Evolutionary conservation across 2,888 invertebrate species (phyloP).

Genomic region (Rotaria macrura): DNA sequence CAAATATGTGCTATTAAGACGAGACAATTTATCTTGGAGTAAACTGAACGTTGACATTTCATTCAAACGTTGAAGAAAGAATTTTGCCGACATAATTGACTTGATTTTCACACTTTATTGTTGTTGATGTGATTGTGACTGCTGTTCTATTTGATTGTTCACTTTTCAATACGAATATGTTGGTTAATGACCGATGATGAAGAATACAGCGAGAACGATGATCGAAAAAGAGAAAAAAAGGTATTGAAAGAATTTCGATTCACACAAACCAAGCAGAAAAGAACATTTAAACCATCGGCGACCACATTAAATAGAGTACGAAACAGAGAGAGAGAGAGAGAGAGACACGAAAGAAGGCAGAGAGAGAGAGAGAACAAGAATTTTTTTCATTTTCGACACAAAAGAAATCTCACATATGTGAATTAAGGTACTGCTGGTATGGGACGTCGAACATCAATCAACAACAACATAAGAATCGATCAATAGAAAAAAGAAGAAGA

Average conservation of each 20-base stretch:
- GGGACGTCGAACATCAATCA: background rate
- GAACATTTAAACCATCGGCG: background rate
- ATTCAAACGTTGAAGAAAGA: background rate
- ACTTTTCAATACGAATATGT: background rate
- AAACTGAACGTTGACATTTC: background rate
- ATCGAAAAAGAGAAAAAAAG: background rate
- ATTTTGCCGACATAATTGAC: background rate
- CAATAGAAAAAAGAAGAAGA: background rate
- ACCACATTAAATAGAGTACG: background rate
- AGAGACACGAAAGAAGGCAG: too few species aligned
- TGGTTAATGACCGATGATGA: background rate
- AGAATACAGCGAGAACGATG: background rate
- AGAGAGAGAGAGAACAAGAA: background rate
- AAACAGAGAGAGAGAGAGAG: background rate
- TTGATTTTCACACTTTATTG: background rate
- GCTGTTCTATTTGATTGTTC: background rate
- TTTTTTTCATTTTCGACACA: background rate
- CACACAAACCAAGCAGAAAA: background rate
- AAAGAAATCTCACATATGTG: background rate
- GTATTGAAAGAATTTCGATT: background rate
- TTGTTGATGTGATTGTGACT: background rate
- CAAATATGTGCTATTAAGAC: background rate
- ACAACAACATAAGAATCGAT: background rate
- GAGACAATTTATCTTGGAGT: background rate
- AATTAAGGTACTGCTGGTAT: background rate